A percentile compares a stretch with the other conserved stretches of the same genome.
Evolutionary conservation across 2,113 vertebrate genomes (phyloP).

Genomic region (Salvelinus alpinus): DNA sequence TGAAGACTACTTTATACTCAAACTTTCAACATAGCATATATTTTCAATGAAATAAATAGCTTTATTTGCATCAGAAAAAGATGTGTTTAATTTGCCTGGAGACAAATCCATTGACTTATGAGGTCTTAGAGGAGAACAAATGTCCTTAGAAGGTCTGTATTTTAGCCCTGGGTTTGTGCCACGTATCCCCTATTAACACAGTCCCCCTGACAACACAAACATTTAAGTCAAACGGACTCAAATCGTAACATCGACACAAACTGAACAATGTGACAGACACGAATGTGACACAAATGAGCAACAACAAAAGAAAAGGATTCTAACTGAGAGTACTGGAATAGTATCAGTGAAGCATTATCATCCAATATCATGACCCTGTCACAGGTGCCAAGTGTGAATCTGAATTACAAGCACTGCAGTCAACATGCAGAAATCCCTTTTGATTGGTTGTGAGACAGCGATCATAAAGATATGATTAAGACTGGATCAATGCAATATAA

Average conservation of each 20-base stretch:
- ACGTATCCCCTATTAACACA: slow-evolving; percentile 70
- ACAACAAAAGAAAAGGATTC: slow-evolving; percentile 17
- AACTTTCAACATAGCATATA: neutral
- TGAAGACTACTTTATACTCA: neutral
- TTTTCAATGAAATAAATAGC: neutral
- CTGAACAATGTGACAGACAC: neutral
- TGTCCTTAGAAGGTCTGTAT: neutral
- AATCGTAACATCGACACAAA: neutral
- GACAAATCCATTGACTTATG: neutral
- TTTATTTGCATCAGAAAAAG: neutral
- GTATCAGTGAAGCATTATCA: neutral
- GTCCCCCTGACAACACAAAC: slow-evolving; percentile 49
- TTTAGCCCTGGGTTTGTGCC: slow-evolving; percentile 45
- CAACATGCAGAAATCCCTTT: neutral
- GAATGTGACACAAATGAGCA: neutral
- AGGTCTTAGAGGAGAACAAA: neutral
- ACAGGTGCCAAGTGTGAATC: neutral
- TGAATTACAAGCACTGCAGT: neutral
- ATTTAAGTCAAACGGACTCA: slow-evolving; percentile 24
- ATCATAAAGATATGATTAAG: slow-evolving; percentile 40
- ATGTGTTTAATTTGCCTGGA: neutral
- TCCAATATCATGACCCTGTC: neutral
- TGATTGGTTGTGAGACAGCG: slow-evolving; percentile 34
- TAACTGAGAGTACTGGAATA: slow-evolving; percentile 34
- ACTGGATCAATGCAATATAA: slow-evolving; percentile 43